Evolutionary conservation across 2,797 vertebrate genomes (phyloP).

Genomic region (Enteromius afrohamiltoni): DNA sequence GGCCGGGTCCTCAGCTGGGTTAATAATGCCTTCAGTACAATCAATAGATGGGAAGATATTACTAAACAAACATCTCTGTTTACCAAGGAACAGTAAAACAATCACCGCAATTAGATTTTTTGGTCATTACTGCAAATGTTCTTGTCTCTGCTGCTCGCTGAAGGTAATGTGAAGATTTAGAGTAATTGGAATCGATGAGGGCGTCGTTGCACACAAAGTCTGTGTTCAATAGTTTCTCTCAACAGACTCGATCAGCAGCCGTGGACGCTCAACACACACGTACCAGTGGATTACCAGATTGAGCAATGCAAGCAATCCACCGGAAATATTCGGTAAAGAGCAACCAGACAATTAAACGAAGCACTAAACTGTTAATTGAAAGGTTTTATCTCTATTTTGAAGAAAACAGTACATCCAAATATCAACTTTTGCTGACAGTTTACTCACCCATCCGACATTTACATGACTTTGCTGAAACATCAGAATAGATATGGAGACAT

Average conservation of each 20-base stretch:
- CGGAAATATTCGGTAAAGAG: not conserved
- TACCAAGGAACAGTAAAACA: conserved; percentile 59
- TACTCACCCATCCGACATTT: not conserved
- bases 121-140: conserved; percentile 52
- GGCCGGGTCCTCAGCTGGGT: conserved; percentile 62
- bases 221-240: conserved; percentile 49
- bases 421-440: not conserved
- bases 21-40: conserved; percentile 70
- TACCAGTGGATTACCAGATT: not conserved
- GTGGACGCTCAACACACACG: conserved; percentile 31
- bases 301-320: not conserved
- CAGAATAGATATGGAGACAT: not conserved
- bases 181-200: conserved; percentile 61
- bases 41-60: conserved; percentile 69
- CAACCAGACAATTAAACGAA: not conserved
- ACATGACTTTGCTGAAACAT: not conserved
- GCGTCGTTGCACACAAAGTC: conserved; percentile 45
- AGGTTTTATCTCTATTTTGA: not conserved
- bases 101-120: conserved; percentile 61
- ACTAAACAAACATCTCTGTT: conserved; percentile 64
- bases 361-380: not conserved
- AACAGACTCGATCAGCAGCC: conserved; percentile 55
- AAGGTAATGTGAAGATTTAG: conserved; percentile 54
- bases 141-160: conserved; percentile 49
- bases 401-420: not conserved